A percentile compares a stretch with the other conserved stretches of the same genome.
These are phyloP conservation scores for Folsomia manolachei DNA, from an alignment of 2,888 invertebrate species.

Conservation along the genomic window DNA sequence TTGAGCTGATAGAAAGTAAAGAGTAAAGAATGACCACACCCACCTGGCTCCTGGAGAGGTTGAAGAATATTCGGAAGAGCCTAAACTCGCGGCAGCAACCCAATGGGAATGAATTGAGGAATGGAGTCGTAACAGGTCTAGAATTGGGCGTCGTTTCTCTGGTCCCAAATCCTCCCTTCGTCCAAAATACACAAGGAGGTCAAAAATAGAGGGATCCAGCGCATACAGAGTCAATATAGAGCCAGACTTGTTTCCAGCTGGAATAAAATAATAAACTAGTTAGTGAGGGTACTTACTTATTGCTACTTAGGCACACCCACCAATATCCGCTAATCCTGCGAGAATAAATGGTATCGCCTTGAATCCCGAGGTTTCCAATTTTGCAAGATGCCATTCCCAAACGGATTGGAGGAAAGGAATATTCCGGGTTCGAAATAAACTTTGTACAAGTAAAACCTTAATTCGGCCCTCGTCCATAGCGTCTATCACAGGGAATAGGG, in stretches of 20 bases:
- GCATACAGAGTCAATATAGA: constrained; percentile 44
- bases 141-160: constrained; percentile 22
- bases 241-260: constrained; percentile 44
- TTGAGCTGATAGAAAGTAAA: too few species aligned
- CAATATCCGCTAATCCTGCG: constrained; percentile 28
- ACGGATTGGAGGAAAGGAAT: constrained; percentile 40
- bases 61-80: constrained; percentile 34
- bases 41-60: constrained; percentile 43
- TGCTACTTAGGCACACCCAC: constrained; percentile 11
- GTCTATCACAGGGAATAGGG: background rate
- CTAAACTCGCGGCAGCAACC: constrained; percentile 45
- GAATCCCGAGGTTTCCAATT: constrained; percentile 16
- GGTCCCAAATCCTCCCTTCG: constrained; percentile 19
- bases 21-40: background rate
- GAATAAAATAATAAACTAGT: constrained; percentile 11
- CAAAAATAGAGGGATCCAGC: constrained; percentile 43
- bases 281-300: background rate
- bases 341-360: constrained; percentile 21
- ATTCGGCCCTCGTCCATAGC: constrained; percentile 28
- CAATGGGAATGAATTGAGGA: constrained; percentile 47
- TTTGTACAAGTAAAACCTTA: constrained; percentile 29
- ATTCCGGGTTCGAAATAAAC: constrained; percentile 41
- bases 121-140: constrained; percentile 41
- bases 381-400: constrained; percentile 39
- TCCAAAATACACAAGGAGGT: constrained; percentile 32